A percentile compares a stretch with the other conserved stretches of the same genome.
phyloP scores from a whole-genome alignment of 2,797 vertebrate species.

The Xiphophorus birchmanni region DNA sequence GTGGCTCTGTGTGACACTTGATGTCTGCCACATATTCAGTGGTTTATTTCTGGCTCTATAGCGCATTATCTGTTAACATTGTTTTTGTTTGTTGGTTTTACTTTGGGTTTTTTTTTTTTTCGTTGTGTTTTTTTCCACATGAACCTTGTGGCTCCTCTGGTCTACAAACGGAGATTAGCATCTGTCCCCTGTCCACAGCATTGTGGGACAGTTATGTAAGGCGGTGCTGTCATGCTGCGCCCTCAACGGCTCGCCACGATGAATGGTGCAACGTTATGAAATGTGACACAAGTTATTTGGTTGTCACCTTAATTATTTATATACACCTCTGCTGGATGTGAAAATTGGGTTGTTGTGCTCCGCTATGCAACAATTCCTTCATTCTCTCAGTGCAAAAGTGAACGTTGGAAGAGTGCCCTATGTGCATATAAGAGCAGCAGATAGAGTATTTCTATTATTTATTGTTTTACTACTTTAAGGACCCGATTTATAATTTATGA shows the following conservation, averaged over 20 bases:
- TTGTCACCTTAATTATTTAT: slow-evolving; percentile 75
- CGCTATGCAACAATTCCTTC: slow-evolving; percentile 44
- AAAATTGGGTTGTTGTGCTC: slow-evolving; percentile 70
- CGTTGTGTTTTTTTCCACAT: slow-evolving; percentile 29
- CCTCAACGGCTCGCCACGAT: slow-evolving; percentile 20
- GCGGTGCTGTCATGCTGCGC: slow-evolving; percentile 11
- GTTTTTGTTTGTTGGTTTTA: background rate
- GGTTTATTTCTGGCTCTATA: slow-evolving; percentile 47
- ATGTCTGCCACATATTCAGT: slow-evolving; percentile 22
- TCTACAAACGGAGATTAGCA: slow-evolving; percentile 45
- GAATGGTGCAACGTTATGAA: slow-evolving; percentile 53
- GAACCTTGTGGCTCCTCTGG: slow-evolving; percentile 23
- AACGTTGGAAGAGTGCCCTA: slow-evolving; percentile 44
- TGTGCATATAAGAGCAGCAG: slow-evolving; percentile 36
- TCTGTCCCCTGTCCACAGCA: slow-evolving; percentile 34
- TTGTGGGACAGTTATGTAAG: slow-evolving; percentile 53
- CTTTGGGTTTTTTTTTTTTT: background rate
- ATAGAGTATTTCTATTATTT: slow-evolving; percentile 66
- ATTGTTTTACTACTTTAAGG: slow-evolving; percentile 51
- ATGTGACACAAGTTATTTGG: slow-evolving; percentile 69
- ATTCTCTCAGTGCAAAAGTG: slow-evolving; percentile 52
- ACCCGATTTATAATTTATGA: slow-evolving; percentile 56
- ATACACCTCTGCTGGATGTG: slow-evolving; percentile 55
- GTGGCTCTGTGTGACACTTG: slow-evolving; percentile 26
- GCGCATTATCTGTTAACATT: slow-evolving; percentile 35